Conservation (phyloP, 64 coral and sea anemone genomes). For the Actinia tenebrosa region DNA sequence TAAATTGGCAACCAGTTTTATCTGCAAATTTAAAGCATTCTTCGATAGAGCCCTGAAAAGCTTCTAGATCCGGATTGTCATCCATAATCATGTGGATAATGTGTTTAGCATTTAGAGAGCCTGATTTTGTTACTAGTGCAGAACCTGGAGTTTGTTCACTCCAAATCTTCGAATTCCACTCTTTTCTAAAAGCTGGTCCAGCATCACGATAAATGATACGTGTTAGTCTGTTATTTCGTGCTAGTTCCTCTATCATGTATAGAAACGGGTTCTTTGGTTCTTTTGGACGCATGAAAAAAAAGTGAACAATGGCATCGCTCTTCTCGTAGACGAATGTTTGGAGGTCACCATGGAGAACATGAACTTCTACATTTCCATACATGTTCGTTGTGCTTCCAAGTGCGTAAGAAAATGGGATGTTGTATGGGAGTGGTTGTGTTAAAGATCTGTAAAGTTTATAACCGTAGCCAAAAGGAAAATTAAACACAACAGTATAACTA, state of each 20-base stretch:
- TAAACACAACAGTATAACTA: not conserved
- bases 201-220: slow-evolving; percentile 26
- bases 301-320: slow-evolving; percentile 67
- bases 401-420: not conserved
- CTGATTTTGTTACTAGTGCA: slow-evolving; percentile 52
- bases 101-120: slow-evolving; percentile 1
- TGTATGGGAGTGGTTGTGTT: not conserved
- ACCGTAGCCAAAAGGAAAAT: no score
- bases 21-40: slow-evolving; percentile 7
- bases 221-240: slow-evolving; percentile 40
- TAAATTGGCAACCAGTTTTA: not conserved
- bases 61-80: not conserved
- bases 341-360: slow-evolving; percentile 43
- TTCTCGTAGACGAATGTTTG: slow-evolving; percentile 30
- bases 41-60: not conserved
- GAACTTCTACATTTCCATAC: not conserved
- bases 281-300: slow-evolving; percentile 23
- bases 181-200: slow-evolving; percentile 29
- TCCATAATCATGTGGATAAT: slow-evolving; percentile 19
- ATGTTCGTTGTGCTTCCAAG: not conserved
- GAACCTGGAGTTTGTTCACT: slow-evolving; percentile 44
- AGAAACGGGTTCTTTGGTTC: no score
- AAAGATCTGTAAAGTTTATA: no score
- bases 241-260: no score
- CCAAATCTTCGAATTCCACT: not conserved